Base-by-base conservation (phyloP, 2,797 vertebrate genomes). In the Pangasius krempfi region DNA sequence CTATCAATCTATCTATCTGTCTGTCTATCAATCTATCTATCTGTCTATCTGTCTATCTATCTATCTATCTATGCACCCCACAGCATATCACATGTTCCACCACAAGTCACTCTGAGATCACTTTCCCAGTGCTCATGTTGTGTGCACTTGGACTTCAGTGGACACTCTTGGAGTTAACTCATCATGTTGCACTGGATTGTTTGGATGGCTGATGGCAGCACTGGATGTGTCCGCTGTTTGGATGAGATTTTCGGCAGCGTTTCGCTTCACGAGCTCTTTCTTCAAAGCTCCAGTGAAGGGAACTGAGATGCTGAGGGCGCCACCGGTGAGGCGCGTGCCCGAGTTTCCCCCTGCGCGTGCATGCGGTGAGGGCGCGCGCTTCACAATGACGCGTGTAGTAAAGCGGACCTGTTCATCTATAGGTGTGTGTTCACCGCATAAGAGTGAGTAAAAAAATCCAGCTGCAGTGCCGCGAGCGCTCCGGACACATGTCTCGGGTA, bases 401-500 rank as follows among this genome's bases (percentile, higher is more conserved):
- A 56, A 54, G 62, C 68, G 56, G 79, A 86, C 1, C 47, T 10
- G 44, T 9, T 27, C n/a, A 8, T n/a, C 47, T 83, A 7, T 2
- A 66, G 47, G 37, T 27, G 13, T 33, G 13, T 37, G 37, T 16
- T 40, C 58, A 84, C 27, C 52, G 37, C 73, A 22, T 37, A 47
- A 37, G 22, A 27, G 20, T 22, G 50, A 84, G 47, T 40, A 30
- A 84, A 44, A 44, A 44, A 44, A 70, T 44, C 66, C 37, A n/a
- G 52, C 30, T 9, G n/a, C 68, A 50, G 9, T 33, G 7, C 22
- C 37, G 4, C 16, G 37, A 25, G 4, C 52, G 70, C 70, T 78
- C 52, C 60, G 80, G 72, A 79, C 80, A 85, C 52, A 89, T 89
- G 73, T 84, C n/a, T 52, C n/a, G 52, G 80, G 89, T 89, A 62